These are phyloP conservation scores for Channa striata DNA, from an alignment of 2,797 vertebrate species.

Conservation along the genomic window DNA sequence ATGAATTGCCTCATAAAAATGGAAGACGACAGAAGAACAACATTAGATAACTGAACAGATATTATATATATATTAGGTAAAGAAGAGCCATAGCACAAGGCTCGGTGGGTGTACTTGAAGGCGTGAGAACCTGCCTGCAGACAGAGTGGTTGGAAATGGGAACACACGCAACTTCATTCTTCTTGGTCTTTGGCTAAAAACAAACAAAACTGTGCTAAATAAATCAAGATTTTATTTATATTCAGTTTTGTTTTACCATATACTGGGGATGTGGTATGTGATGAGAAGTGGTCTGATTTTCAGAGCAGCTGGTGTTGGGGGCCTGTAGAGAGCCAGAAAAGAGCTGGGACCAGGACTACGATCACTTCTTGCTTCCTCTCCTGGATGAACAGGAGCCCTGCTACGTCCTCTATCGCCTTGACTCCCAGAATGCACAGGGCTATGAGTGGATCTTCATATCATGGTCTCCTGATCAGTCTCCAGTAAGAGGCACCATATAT, in stretches of 20 bases:
- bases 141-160: no score
- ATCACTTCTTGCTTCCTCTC: slow-evolving; percentile 90
- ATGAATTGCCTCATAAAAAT: no score
- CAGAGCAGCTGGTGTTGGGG: slow-evolving; percentile 97
- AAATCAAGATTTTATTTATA: background rate
- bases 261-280: slow-evolving; percentile 62
- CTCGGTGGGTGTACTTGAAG: no score
- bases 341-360: slow-evolving; percentile 95
- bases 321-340: slow-evolving; percentile 90
- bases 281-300: slow-evolving; percentile 81
- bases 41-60: no score
- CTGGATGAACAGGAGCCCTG: slow-evolving; percentile 93
- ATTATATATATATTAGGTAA: no score
- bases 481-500: slow-evolving; percentile 79
- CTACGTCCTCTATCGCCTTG: slow-evolving; percentile 96
- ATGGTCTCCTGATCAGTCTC: slow-evolving; percentile 98
- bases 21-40: no score
- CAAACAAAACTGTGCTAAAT: no score
- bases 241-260: background rate
- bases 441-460: slow-evolving; percentile 98
- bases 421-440: slow-evolving; percentile 96
- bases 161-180: no score
- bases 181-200: no score
- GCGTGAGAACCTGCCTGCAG: no score
- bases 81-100: no score